A percentile compares a stretch with the other conserved stretches of the same genome.
Evolutionary conservation across 2,888 invertebrate species (phyloP).

Genomic region (Fissipunctia ypsillon): DNA sequence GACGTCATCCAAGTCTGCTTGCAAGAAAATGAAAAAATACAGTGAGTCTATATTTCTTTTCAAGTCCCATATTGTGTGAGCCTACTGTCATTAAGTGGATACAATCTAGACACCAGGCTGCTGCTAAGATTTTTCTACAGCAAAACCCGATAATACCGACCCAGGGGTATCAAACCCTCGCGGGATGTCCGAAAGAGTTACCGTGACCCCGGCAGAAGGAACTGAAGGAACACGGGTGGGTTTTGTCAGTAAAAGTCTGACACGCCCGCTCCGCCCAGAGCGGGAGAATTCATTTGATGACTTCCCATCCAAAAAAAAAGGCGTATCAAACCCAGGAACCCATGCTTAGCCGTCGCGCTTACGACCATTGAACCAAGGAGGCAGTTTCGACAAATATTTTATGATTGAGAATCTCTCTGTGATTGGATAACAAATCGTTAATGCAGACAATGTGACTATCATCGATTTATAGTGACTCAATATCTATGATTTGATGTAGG

Average conservation of each 20-base stretch:
- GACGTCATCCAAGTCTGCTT: slow-evolving; percentile 91
- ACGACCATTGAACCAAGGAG: neutral
- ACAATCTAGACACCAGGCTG: too few species aligned
- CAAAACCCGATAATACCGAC: neutral
- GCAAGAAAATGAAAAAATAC: slow-evolving; percentile 94
- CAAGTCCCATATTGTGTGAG: too few species aligned
- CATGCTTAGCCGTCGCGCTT: too few species aligned
- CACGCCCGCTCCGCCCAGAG: too few species aligned
- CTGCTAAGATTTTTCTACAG: neutral
- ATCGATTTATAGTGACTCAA: neutral
- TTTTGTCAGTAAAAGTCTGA: too few species aligned
- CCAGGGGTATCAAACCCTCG: too few species aligned
- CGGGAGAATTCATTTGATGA: too few species aligned
- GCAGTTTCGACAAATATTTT: neutral
- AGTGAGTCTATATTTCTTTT: slow-evolving; percentile 87
- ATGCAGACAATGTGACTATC: neutral
- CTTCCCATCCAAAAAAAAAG: too few species aligned
- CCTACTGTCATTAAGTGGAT: too few species aligned
- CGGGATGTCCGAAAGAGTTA: too few species aligned
- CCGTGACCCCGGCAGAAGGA: too few species aligned
- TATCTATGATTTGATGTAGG: neutral
- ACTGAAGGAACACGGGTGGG: too few species aligned
- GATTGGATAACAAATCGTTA: neutral
- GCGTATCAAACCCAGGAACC: neutral
- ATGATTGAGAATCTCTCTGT: neutral